Percentiles rank a stretch among this genome's conserved stretches.
Conservation (phyloP, 2,797 vertebrate species). For the Babyrousa celebensis region DNA sequence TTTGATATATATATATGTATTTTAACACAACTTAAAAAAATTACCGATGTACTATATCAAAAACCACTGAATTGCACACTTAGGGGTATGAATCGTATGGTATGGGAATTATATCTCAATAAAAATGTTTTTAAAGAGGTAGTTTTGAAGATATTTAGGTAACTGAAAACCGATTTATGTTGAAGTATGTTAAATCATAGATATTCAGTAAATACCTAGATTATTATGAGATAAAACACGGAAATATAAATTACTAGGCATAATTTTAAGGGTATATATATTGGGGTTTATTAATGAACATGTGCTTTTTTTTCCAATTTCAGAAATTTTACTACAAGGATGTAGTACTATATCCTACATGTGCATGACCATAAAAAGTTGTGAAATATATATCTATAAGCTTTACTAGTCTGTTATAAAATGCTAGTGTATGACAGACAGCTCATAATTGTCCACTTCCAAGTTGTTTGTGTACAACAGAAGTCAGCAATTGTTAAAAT, state of each 20-base stretch:
- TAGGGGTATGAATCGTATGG: neutral
- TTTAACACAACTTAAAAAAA: neutral
- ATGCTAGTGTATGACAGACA: neutral
- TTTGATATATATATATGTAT: neutral
- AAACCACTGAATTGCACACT: neutral
- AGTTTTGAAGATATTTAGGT: neutral
- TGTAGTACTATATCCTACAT: neutral
- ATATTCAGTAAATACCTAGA: neutral
- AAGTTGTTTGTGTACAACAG: neutral
- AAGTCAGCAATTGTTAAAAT: conserved; percentile 25
- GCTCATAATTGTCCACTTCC: neutral
- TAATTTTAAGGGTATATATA: conserved; percentile 43
- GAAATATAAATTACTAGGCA: neutral
- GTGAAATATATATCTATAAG: neutral
- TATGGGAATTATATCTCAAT: neutral
- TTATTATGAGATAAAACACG: neutral
- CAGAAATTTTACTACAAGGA: neutral
- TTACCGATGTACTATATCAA: neutral
- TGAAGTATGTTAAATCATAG: conserved; percentile 4
- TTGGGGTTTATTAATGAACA: neutral
- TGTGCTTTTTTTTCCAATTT: neutral
- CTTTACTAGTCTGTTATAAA: conserved; percentile 27
- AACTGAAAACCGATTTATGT: neutral
- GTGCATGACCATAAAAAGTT: conserved; percentile 23
- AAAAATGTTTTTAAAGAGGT: neutral